Evolutionary conservation across 1,140 invertebrate species (phyloP).

Genomic region (Coelopa frigida): DNA sequence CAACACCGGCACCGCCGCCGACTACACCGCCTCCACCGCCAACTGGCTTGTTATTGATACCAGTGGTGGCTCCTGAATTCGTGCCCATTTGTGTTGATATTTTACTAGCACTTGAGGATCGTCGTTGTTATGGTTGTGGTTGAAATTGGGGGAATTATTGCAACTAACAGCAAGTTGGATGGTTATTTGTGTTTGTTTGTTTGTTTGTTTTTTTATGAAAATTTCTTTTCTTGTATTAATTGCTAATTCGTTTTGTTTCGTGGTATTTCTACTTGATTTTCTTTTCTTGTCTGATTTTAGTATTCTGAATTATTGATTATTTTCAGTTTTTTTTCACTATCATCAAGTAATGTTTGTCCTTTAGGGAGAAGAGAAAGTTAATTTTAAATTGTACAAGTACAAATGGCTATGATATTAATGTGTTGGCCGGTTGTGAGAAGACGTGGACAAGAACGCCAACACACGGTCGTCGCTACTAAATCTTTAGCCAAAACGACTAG

Average conservation of each 20-base stretch:
- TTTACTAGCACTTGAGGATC: slow-evolving; percentile 15
- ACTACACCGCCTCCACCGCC: slow-evolving; percentile 34
- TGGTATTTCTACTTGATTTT: slow-evolving; percentile 2
- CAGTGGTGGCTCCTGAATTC: slow-evolving; percentile 44
- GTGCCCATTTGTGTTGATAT: slow-evolving; percentile 38
- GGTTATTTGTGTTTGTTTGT: neutral
- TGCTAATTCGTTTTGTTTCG: neutral
- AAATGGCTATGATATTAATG: no score
- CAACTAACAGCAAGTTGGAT: neutral
- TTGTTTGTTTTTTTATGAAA: neutral
- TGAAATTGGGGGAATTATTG: neutral
- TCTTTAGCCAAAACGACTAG: no score
- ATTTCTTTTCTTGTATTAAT: slow-evolving; percentile 4
- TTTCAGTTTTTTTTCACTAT: no score
- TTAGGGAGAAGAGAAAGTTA: no score
- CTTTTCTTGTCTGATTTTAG: no score
- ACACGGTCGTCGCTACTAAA: no score
- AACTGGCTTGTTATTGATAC: slow-evolving; percentile 43
- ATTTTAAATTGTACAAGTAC: no score
- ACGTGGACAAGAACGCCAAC: no score
- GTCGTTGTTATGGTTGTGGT: neutral
- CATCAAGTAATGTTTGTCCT: no score
- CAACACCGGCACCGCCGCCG: slow-evolving; percentile 26
- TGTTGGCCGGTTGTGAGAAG: no score
- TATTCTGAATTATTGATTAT: no score